A percentile compares a stretch with the other conserved stretches of the same genome.
phyloP scores from a whole-genome alignment of 2,888 invertebrate species.

The Lithophane leautieri region DNA sequence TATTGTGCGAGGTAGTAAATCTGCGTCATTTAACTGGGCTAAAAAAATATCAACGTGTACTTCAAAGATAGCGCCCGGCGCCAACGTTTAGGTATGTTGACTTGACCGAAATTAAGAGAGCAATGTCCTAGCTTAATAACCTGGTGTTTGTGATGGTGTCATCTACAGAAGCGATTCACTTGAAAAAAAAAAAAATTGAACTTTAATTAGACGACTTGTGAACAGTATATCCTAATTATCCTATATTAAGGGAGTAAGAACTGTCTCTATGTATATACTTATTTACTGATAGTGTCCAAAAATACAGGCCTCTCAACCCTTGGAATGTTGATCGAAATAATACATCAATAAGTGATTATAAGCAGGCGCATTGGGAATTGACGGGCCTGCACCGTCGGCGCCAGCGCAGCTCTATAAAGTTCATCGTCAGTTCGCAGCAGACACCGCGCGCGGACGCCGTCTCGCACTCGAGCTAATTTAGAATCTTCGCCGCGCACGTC shows the following conservation, averaged over 20 bases:
- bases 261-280: too few species aligned
- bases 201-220: constrained; percentile 39
- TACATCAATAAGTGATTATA: constrained; percentile 75
- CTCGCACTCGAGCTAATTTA: constrained; percentile 62
- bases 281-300: constrained; percentile 78
- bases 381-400: constrained; percentile 70
- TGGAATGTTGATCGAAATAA: constrained; percentile 79
- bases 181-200: constrained; percentile 29
- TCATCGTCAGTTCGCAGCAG: constrained; percentile 74
- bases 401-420: constrained; percentile 77
- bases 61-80: constrained; percentile 69
- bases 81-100: constrained; percentile 71
- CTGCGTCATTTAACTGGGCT: constrained; percentile 31
- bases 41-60: constrained; percentile 51
- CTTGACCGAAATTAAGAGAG: constrained; percentile 82
- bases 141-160: constrained; percentile 44
- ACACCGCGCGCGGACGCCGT: constrained; percentile 79
- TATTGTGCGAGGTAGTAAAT: constrained; percentile 19
- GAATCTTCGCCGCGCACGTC: constrained; percentile 68
- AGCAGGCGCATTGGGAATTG: constrained; percentile 77
- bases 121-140: constrained; percentile 76
- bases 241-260: constrained; percentile 29
- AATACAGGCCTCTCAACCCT: constrained; percentile 79
- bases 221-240: constrained; percentile 30
- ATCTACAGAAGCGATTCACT: constrained; percentile 33